Evolutionary conservation across 2,113 vertebrate genomes (phyloP).

Genomic region (Motacilla alba): DNA sequence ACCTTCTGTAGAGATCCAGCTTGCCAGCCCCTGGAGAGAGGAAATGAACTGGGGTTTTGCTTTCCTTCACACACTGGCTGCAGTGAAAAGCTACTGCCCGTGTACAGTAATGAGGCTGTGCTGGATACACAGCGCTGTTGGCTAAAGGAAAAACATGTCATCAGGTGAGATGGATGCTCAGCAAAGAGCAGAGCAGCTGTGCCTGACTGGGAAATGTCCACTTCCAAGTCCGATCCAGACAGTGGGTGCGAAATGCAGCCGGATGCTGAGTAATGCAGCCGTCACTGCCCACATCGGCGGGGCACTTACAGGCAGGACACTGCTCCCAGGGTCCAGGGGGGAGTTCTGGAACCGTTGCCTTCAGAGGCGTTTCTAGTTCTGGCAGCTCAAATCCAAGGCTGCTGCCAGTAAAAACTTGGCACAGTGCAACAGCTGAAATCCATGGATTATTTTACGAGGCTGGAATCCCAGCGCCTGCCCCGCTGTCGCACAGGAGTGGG

Average conservation of each 20-base stretch:
- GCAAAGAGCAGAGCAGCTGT: background rate
- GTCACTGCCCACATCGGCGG: accelerated
- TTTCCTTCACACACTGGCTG: background rate
- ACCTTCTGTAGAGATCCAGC: background rate
- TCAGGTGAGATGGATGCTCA: background rate
- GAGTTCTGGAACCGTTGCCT: background rate
- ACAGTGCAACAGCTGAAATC: background rate
- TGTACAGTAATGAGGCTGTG: background rate
- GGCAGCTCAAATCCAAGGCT: background rate
- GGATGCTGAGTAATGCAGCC: background rate
- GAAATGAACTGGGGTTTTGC: background rate
- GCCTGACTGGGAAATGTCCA: background rate
- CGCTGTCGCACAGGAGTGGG: accelerated
- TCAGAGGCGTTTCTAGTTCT: background rate
- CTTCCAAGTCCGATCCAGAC: background rate
- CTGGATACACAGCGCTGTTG: background rate
- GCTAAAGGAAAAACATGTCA: background rate
- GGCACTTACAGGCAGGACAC: background rate
- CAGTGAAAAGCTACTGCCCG: background rate
- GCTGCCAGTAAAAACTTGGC: background rate
- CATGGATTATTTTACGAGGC: background rate
- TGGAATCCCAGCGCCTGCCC: background rate
- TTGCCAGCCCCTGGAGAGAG: background rate
- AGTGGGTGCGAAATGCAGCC: accelerated
- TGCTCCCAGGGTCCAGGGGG: background rate